Base-by-base conservation (phyloP, 53 echinoderm and acorn worm species). In the Stichopus horrens region DNA sequence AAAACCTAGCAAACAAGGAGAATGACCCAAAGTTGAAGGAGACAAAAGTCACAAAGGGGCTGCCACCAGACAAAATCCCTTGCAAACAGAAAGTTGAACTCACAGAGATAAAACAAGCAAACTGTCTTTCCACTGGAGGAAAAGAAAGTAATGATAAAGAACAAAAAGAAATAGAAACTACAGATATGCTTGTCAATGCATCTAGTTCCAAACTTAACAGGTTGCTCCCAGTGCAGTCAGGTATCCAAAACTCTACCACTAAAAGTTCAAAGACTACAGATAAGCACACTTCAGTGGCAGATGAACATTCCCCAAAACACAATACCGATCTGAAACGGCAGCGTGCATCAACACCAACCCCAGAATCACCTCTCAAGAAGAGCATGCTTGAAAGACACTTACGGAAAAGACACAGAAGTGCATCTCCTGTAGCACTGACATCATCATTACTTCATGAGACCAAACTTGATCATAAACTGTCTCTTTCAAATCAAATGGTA, bases 351-450 rank as follows among this genome's bases (percentile, higher is more conserved):
- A 85, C 85, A 63, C 85, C 85, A 37, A 85, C 85, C 23, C 85
- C 85, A 7, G 85, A 85, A 67, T 67, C 85, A 13, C 85, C 67
- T 52, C 52, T 37, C 8, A 23, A 52, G 37, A 85, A 85, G 23
- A 66, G 14, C 66, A 13, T 51, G 21, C 22, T 65, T 23, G 58
- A 57, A 8, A 85, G 14, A 7, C 85, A 65, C 9, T 85, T 67
- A 63, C 63, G 85, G 23, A 85, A 85, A 59, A 85, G 85, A 67
- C 85, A 85, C 53, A 67, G 85, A 67, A 85, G 85, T 85, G 85
- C 68, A 9, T 85, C 85, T 65, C 85, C 85, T 5, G 51, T 58
- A 59, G 52, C 23, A 10, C 59, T 21, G 21, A 21, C 85, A 65
- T 4, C 52, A 9, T 76, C 77, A 51, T 23, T 52, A 67, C 37